Evolutionary conservation across 2,797 vertebrate species (phyloP).

Genomic region (Calcarius lapponicus): DNA sequence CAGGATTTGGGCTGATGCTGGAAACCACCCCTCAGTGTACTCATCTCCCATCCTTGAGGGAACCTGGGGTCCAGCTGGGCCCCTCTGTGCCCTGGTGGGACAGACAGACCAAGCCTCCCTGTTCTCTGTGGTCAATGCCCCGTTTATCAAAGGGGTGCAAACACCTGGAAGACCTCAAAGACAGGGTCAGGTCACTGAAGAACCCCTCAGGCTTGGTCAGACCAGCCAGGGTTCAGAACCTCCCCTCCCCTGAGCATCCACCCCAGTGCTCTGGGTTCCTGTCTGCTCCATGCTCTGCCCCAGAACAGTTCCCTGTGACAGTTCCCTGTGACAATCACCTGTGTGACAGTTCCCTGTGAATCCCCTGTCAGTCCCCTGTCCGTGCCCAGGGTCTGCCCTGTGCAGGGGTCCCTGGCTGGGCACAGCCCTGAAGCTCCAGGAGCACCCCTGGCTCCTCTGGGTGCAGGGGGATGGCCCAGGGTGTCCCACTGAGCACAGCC

Average conservation of each 20-base stretch:
- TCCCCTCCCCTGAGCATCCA: accelerated
- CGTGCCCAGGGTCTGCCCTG: background rate
- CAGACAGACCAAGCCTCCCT: background rate
- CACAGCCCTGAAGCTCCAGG: background rate
- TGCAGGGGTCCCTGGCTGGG: background rate
- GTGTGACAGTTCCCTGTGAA: background rate
- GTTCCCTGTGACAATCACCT: background rate
- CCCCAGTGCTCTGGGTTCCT: background rate
- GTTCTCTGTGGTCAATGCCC: background rate
- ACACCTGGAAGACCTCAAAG: background rate
- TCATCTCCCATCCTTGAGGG: background rate
- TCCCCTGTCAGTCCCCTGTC: background rate
- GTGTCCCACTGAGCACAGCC: background rate
- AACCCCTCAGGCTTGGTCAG: background rate
- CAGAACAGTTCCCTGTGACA: background rate
- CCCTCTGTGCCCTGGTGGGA: accelerated
- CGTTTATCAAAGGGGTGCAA: background rate
- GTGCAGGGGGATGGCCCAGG: background rate
- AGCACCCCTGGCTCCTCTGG: background rate
- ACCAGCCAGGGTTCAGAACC: background rate
- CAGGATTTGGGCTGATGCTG: background rate
- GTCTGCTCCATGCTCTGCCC: background rate
- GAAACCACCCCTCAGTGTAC: background rate
- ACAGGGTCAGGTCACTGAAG: background rate
- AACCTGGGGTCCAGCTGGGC: background rate